These are phyloP conservation scores for Vombatus ursinus DNA, from an alignment of 2,113 vertebrate genomes.

Conservation along the genomic window DNA sequence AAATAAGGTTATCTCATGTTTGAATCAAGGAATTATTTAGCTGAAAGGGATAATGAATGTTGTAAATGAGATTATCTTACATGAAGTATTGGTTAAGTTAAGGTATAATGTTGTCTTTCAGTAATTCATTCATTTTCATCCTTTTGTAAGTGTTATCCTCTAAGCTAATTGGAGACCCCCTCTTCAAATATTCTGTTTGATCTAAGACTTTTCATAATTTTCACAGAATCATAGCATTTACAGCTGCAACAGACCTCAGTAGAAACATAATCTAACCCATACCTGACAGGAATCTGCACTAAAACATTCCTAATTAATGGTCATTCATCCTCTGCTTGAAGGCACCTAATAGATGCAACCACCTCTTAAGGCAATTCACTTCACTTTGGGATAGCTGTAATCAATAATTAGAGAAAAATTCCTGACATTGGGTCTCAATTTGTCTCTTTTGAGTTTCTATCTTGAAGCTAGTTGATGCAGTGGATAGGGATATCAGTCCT, in stretches of 20 bases:
- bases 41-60: background rate
- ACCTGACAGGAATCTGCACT: background rate
- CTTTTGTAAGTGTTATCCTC: background rate
- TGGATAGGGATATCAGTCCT: background rate
- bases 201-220: background rate
- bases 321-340: background rate
- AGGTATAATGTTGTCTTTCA: background rate
- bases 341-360: background rate
- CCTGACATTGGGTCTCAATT: background rate
- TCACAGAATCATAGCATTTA: background rate
- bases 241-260: background rate
- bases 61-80: background rate
- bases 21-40: background rate
- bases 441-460: background rate
- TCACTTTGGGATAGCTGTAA: background rate
- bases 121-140: background rate
- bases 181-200: background rate
- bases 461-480: too few species aligned
- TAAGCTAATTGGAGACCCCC: too few species aligned
- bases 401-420: background rate
- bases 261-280: background rate
- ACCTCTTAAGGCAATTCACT: background rate
- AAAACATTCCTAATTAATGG: background rate
- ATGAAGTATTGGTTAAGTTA: background rate
- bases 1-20: slow-evolving; percentile 4